Percentiles rank a stretch among this genome's conserved stretches.
These are phyloP conservation scores for Muntiacus reevesi DNA, from an alignment of 2,113 vertebrate genomes.

Conservation along the genomic window DNA sequence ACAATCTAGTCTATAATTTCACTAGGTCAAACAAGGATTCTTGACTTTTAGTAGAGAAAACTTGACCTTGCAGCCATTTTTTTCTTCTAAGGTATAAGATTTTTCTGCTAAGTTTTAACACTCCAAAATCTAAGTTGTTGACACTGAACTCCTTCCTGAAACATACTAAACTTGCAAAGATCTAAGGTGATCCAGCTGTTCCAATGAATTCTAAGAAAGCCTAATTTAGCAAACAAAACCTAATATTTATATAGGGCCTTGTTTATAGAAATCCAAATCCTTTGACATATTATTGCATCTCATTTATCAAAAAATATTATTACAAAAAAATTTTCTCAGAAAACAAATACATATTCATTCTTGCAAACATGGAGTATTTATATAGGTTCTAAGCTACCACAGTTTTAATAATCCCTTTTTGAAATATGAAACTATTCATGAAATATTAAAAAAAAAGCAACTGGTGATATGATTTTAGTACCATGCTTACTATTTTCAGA, in stretches of 20 bases:
- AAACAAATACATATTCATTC: conserved; percentile 20
- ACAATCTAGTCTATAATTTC: not conserved
- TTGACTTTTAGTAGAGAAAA: not conserved
- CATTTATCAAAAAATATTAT: conserved; percentile 49
- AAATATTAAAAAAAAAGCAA: not conserved
- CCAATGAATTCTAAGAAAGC: not conserved
- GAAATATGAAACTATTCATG: conserved; percentile 4
- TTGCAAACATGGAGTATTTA: conserved; percentile 28
- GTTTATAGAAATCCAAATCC: not conserved
- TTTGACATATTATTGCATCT: conserved; percentile 13
- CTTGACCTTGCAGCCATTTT: not conserved
- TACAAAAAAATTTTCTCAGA: not conserved
- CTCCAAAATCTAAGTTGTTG: not conserved
- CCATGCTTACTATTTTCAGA: not conserved
- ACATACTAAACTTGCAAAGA: not conserved
- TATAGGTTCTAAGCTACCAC: not conserved
- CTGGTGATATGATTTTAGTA: not conserved
- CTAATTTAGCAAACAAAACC: conserved; percentile 19
- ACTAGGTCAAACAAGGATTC: not conserved
- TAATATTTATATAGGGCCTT: not conserved
- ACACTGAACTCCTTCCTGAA: not conserved
- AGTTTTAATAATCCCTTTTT: conserved; percentile 18
- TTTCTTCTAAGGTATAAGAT: not conserved
- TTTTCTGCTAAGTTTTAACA: not conserved
- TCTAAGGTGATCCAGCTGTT: not conserved